These are phyloP conservation scores for Anguilla megastoma DNA, from an alignment of 2,797 vertebrate genomes.

Conservation along the genomic window DNA sequence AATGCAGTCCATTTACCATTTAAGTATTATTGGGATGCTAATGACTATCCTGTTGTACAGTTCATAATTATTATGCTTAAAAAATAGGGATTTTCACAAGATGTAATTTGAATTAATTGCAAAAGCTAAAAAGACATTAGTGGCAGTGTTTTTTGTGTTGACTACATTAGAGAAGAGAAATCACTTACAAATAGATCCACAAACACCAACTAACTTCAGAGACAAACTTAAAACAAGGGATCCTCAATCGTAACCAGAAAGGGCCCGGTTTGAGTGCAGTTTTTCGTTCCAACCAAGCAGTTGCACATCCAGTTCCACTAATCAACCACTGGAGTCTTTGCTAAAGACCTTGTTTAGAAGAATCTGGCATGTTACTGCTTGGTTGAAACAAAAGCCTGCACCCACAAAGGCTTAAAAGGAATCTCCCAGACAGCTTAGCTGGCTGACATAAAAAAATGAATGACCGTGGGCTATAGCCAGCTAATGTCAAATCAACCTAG, in stretches of 20 bases:
- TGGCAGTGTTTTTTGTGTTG: not conserved
- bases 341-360: too few species aligned
- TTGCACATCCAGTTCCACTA: too few species aligned
- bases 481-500: too few species aligned
- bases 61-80: not conserved
- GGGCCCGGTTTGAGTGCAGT: too few species aligned
- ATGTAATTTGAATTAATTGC: not conserved
- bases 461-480: too few species aligned
- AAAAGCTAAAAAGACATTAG: not conserved
- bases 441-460: not conserved
- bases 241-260: too few species aligned
- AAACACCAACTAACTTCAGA: not conserved
- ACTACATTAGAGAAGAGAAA: not conserved
- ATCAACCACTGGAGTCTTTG: too few species aligned
- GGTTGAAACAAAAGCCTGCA: too few species aligned
- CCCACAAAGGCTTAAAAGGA: not conserved
- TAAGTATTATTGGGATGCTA: not conserved
- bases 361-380: too few species aligned
- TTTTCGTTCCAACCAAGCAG: too few species aligned
- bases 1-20: too few species aligned
- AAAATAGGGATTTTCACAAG: not conserved
- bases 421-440: not conserved
- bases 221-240: too few species aligned
- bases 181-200: not conserved
- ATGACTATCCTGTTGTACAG: not conserved